Base-by-base conservation (phyloP, 2,113 vertebrate genomes). In the Hippocampus barbouri region DNA sequence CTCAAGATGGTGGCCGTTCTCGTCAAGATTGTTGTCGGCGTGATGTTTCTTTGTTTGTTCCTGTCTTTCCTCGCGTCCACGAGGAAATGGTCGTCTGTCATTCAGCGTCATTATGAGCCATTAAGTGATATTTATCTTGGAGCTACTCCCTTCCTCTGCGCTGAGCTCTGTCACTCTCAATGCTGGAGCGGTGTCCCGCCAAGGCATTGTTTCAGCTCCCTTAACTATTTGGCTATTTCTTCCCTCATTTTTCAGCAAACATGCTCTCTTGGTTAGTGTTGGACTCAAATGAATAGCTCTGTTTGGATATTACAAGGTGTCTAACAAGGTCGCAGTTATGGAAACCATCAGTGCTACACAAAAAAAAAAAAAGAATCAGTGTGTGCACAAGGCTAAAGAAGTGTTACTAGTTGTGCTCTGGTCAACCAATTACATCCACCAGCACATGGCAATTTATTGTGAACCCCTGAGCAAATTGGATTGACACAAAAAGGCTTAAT, bases 41-140 rank as follows among this genome's bases (percentile, higher is more conserved):
- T 86, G 73, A 86, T 76, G 76, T 66, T 47, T 66, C 47, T 66
- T 88, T 92, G 90, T 92, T 93, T 92, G 85, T 90, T 87, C 83
- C 84, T 79, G 71, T 83, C 72, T 79, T 80, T 80, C 79, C 87
- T 79, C 80, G 84, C 83, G 74, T 86, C 87, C 71, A 73, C 79
- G 74, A 87, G 92, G 91, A 92, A 92, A 81, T 70, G 81, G 85
- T 82, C 69, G 79, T 93, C 92, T 86, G 90, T 93, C 92, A 92
- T 93, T 92, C 92, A 74, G 79, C 72, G 63, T 87, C 90, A 93
- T 93, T 93, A 93, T 65, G 73, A 85, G 70, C 91, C 91, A 93
- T 93, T 93, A 93, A 70, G 87, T 87, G 82, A 87, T 91, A 92
- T 92, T 92, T 93, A 91, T 92, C 89, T 92, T 72, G 83, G 87